Percentiles rank a stretch among this genome's conserved stretches.
phyloP scores from a whole-genome alignment of 2,888 invertebrate genomes.

The Lathronympha strigana region DNA sequence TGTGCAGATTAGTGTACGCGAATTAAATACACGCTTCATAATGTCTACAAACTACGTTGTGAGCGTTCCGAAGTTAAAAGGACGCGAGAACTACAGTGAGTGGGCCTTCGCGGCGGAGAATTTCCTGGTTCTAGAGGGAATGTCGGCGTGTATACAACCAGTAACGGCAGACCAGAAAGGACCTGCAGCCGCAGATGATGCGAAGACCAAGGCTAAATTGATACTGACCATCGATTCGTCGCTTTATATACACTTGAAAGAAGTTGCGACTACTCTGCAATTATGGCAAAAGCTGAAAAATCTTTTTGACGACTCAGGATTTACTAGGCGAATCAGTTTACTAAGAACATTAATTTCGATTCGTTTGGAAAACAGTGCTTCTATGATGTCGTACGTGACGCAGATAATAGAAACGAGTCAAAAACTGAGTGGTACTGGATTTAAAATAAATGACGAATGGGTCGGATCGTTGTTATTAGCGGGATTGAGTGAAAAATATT shows the following conservation, averaged over 20 bases:
- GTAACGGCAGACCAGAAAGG: background rate
- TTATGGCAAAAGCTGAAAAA: slow-evolving; percentile 3
- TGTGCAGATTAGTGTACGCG: too few species aligned
- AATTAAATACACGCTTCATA: too few species aligned
- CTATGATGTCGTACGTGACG: slow-evolving; percentile 15
- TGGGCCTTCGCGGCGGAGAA: slow-evolving; percentile 10
- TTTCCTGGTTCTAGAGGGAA: background rate
- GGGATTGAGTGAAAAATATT: background rate
- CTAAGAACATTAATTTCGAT: slow-evolving; percentile 11
- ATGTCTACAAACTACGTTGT: background rate
- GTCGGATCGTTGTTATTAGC: slow-evolving; percentile 7
- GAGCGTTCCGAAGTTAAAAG: background rate
- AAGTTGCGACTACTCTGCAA: background rate
- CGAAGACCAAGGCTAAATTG: background rate
- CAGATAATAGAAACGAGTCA: slow-evolving; percentile 7
- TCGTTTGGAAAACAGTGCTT: slow-evolving; percentile 9
- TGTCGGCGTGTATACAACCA: background rate
- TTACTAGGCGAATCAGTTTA: slow-evolving; percentile 11
- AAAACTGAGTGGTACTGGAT: slow-evolving; percentile 3
- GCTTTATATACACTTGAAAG: slow-evolving; percentile 5
- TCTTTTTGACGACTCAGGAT: slow-evolving; percentile 13
- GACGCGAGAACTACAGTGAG: background rate
- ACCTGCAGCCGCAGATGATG: slow-evolving; percentile 5
- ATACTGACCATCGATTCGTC: slow-evolving; percentile 11
- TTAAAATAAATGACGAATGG: slow-evolving; percentile 4